These are phyloP conservation scores for Zeugodacus cucurbitae DNA, from an alignment of 1,140 invertebrate genomes.

Conservation along the genomic window DNA sequence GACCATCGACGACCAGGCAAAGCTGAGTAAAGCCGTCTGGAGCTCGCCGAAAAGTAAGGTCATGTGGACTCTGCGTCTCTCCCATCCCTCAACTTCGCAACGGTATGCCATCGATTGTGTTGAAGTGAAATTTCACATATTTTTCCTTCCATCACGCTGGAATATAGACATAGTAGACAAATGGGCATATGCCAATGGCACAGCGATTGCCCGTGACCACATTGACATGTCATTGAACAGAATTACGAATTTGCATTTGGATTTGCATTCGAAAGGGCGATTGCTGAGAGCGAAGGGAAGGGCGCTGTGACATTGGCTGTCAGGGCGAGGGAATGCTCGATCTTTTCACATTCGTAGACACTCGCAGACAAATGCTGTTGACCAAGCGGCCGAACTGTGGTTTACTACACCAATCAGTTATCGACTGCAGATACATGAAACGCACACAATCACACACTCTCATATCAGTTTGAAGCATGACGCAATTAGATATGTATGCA, in stretches of 20 bases:
- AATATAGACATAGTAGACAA: neutral
- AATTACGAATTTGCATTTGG: constrained; percentile 23
- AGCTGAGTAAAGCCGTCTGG: neutral
- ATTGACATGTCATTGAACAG: neutral
- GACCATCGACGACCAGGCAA: neutral
- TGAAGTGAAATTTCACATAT: constrained; percentile 18
- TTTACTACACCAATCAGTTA: neutral
- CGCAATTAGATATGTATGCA: neutral
- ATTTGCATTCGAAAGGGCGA: neutral
- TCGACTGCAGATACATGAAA: neutral
- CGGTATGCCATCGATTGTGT: neutral
- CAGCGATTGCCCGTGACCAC: neutral
- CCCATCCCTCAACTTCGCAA: too few relatives aligned
- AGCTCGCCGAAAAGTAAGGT: neutral
- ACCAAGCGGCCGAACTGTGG: neutral
- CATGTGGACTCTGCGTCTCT: neutral
- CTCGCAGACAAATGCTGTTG: neutral
- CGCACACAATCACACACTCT: neutral
- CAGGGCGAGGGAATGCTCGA: neutral
- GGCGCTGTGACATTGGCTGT: neutral
- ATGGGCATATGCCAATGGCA: neutral
- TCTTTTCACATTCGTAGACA: neutral
- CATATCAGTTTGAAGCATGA: neutral
- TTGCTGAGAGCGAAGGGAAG: neutral
- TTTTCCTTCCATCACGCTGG: neutral